Evolutionary conservation across 2,797 vertebrate genomes (phyloP), one percentile per base, ranked within the genome.

Genomic region (Brachymystax lenok): DNA sequence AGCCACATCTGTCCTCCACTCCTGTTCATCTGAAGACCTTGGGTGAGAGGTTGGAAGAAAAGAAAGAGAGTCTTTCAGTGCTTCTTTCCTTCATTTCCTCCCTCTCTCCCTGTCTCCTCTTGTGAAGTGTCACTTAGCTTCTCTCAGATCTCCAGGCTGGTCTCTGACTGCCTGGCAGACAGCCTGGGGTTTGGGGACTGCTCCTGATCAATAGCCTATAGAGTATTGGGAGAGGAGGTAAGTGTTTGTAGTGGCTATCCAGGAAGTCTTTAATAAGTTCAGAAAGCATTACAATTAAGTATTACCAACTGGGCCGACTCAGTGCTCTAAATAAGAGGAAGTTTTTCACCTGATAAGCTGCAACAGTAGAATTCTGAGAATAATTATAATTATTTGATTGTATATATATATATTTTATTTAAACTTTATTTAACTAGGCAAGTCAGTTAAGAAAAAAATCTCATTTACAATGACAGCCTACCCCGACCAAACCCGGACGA

Each of bases 121-220:
- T 86, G 84, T 88, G 87, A 92, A 90, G 89, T 88, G 89, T 90
- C 90, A 88, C 87, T 93, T 87, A 83, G 86, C 82, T 61, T 61
- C 56, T 76, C 83, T 91, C 81, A 52, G 91, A 91, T 85, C 88
- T 87, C 63, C 5, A 71, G 83, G 83, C 75, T 27, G 64, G 10
- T 30, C 79, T 67, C 70, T 77, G 85, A 77, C 82, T 78, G 87
- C 77, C 71, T 33, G 24, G 24, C 24, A 24, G 24, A 24, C 24
- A 24, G 24, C 24, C 24, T 24, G 71, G 87, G 88, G 86, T 80
- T 77, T 72, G 52, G 80, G 33, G 84, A 79, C 81, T 79, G 70
- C 75, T 28, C 4, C 75, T 82, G 87, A 92, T 94, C 90, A 91
- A 83, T 87, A 83, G 86, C 70, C 69, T 77, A 7, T n/a, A 28